These are phyloP conservation scores for Brachyptera putata DNA, from an alignment of 2,888 invertebrate species.

Conservation along the genomic window DNA sequence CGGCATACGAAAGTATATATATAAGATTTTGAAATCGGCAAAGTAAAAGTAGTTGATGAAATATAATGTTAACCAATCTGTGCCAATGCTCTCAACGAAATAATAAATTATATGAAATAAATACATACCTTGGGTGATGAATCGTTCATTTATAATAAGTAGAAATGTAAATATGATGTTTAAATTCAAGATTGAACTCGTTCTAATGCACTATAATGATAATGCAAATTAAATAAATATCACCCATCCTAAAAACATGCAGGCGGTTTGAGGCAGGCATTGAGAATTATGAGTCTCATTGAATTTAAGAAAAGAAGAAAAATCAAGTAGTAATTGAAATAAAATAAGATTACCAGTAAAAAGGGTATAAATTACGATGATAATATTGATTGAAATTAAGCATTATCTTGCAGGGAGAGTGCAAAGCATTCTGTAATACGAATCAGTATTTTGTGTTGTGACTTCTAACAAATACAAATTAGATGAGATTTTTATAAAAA, in stretches of 20 bases:
- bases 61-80: neutral
- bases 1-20: neutral
- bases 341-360: constrained; percentile 20
- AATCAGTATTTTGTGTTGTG: constrained; percentile 28
- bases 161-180: constrained; percentile 14
- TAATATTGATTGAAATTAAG: constrained; percentile 26
- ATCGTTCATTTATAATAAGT: constrained; percentile 15
- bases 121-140: constrained; percentile 22
- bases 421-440: constrained; percentile 33
- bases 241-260: constrained; percentile 25
- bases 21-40: neutral
- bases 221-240: constrained; percentile 24
- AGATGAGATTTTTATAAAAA: constrained; percentile 10
- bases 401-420: constrained; percentile 30
- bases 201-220: constrained; percentile 22
- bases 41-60: neutral
- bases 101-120: constrained; percentile 8
- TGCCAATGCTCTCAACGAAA: constrained; percentile 4
- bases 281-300: constrained; percentile 17
- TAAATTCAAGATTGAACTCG: constrained; percentile 5
- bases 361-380: constrained; percentile 19
- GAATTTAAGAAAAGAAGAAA: constrained; percentile 8
- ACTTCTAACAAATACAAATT: constrained; percentile 19
- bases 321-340: constrained; percentile 1
- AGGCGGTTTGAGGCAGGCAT: constrained; percentile 25